Evolutionary conservation across 2,113 vertebrate genomes (phyloP).

Genomic region (Lepus americanus): DNA sequence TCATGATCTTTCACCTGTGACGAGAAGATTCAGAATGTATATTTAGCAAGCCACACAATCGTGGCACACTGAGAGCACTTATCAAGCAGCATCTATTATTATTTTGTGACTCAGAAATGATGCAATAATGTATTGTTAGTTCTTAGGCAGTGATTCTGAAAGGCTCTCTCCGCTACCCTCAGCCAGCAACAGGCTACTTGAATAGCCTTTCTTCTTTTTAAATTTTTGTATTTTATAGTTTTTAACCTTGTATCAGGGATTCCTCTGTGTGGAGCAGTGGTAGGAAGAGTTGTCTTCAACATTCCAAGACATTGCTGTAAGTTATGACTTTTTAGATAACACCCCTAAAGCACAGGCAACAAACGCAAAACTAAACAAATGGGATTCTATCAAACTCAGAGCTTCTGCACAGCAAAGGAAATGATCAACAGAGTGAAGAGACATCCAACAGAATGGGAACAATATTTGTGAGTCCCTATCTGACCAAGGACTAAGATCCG

Average conservation of each 20-base stretch:
- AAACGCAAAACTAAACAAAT: too few species aligned
- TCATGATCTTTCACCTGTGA: too few species aligned
- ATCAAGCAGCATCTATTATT: background rate
- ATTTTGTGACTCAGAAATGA: constrained; percentile 9
- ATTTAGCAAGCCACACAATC: background rate
- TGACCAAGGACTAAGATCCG: too few species aligned
- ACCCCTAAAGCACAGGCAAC: too few species aligned
- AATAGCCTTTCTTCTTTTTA: background rate
- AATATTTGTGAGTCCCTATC: too few species aligned
- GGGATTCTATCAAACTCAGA: too few species aligned
- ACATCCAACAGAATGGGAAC: too few species aligned
- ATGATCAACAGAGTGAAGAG: too few species aligned
- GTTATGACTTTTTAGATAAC: too few species aligned
- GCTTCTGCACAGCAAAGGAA: too few species aligned
- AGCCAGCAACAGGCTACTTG: background rate
- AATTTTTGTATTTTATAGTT: background rate
- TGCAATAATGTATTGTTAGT: background rate
- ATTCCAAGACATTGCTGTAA: too few species aligned
- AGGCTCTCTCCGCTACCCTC: background rate
- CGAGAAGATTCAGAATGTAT: too few species aligned
- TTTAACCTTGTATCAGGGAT: background rate
- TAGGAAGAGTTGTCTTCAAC: background rate
- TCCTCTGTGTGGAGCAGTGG: background rate
- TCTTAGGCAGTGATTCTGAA: background rate
- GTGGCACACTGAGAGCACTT: background rate